These are phyloP conservation scores for Sapayoa aenigma DNA, from an alignment of 2,113 vertebrate species.

Conservation along the genomic window DNA sequence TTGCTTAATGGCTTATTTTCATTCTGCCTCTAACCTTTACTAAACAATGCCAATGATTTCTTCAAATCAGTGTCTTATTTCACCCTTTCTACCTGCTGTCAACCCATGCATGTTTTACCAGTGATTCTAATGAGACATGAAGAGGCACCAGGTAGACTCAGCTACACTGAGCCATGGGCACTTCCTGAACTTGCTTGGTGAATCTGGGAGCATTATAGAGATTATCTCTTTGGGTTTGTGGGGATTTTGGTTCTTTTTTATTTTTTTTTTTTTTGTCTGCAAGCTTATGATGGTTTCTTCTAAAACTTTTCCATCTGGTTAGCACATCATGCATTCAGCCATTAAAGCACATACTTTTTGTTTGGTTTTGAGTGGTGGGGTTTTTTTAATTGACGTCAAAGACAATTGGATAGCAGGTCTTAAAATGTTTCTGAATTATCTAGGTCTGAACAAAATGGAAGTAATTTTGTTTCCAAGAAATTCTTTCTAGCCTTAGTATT, in stretches of 20 bases:
- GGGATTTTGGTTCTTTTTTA: not conserved
- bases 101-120: not conserved
- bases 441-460: not conserved
- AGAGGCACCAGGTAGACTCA: not conserved
- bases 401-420: not conserved
- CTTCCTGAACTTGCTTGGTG: slow-evolving; percentile 51
- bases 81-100: not conserved
- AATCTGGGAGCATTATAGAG: not conserved
- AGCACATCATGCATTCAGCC: slow-evolving; percentile 8
- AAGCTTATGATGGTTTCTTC: slow-evolving; percentile 43
- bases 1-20: not conserved
- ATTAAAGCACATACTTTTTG: not conserved
- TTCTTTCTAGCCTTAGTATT: not conserved
- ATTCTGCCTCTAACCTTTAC: slow-evolving; percentile 59
- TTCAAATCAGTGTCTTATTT: not conserved
- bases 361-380: not conserved
- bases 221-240: slow-evolving; percentile 8
- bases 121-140: not conserved
- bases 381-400: not conserved
- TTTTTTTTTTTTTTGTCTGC: slow-evolving; percentile 62
- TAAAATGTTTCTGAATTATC: not conserved
- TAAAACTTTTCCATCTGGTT: not conserved
- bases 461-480: not conserved
- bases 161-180: slow-evolving; percentile 24
- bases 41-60: slow-evolving; percentile 36